These are phyloP conservation scores for Platycheirus rosarum DNA, from an alignment of 2,888 invertebrate species.

Conservation along the genomic window DNA sequence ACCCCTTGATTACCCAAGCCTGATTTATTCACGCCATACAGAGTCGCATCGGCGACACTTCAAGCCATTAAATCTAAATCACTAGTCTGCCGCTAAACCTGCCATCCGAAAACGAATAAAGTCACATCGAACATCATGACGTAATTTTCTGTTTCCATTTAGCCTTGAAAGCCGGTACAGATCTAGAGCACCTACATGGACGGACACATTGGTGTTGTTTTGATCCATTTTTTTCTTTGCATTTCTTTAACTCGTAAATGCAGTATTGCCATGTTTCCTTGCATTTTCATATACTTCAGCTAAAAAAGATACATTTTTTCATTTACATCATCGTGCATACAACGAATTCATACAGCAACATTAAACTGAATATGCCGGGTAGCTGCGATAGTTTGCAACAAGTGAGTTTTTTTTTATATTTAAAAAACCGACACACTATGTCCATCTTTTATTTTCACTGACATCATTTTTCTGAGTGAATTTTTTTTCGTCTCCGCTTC, in stretches of 20 bases:
- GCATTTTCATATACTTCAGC: conserved; percentile 32
- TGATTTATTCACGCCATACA: conserved; percentile 45
- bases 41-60: conserved; percentile 31
- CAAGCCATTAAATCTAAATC: conserved; percentile 55
- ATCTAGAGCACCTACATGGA: conserved; percentile 68
- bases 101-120: conserved; percentile 3
- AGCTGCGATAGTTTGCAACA: conserved; percentile 39
- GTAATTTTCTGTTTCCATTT: conserved; percentile 59
- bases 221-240: conserved; percentile 42
- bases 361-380: conserved; percentile 1
- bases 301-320: conserved; percentile 14
- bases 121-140: conserved; percentile 53
- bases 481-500: conserved; percentile 21
- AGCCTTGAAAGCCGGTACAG: conserved; percentile 73
- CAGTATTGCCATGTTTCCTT: conserved; percentile 56
- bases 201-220: conserved; percentile 4
- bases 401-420: conserved; percentile 34
- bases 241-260: conserved; percentile 58
- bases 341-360: conserved; percentile 32
- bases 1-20: conserved; percentile 40
- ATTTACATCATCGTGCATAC: conserved; percentile 61
- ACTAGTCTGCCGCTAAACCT: conserved; percentile 22
- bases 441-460: conserved; percentile 69
- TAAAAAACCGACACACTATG: conserved; percentile 45
- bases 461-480: conserved; percentile 56